Evolutionary conservation across 2,888 invertebrate genomes (phyloP).

Genomic region (Timema podura): DNA sequence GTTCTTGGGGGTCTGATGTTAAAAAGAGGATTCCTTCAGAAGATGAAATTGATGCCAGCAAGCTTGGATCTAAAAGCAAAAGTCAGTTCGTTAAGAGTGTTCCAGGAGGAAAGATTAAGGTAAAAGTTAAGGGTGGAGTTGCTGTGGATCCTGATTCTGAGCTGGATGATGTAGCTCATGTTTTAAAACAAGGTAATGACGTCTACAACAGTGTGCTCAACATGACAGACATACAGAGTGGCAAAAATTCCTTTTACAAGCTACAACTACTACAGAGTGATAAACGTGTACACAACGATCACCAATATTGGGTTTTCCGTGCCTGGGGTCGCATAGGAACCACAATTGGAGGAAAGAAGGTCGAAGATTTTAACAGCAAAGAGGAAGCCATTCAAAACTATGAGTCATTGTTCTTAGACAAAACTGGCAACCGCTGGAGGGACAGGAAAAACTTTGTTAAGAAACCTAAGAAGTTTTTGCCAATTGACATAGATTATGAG

Average conservation of each 20-base stretch:
- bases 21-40: conserved; percentile 41
- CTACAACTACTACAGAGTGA: conserved; percentile 84
- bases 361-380: conserved; percentile 50
- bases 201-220: conserved; percentile 79
- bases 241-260: conserved; percentile 94
- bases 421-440: conserved; percentile 79
- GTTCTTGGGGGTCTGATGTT: conserved; percentile 80
- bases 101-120: conserved; percentile 52
- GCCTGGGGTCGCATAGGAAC: conserved; percentile 98
- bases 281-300: conserved; percentile 32
- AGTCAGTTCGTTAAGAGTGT: conserved; percentile 32
- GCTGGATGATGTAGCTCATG: conserved; percentile 72
- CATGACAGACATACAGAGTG: conserved; percentile 76
- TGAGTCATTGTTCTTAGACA: conserved; percentile 63
- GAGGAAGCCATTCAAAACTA: conserved; percentile 62
- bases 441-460: conserved; percentile 62
- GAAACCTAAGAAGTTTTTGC: conserved; percentile 70
- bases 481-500: conserved; percentile 87
- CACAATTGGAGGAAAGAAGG: conserved; percentile 72
- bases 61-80: conserved; percentile 1
- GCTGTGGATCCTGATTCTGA: conserved; percentile 92
- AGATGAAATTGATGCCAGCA: not conserved
- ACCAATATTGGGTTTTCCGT: conserved; percentile 66
- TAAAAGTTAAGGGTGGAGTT: conserved; percentile 76
- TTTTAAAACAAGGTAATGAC: conserved; percentile 56